Evolutionary conservation across 2,113 vertebrate genomes (phyloP).

Genomic region (Hippopotamus amphibius): DNA sequence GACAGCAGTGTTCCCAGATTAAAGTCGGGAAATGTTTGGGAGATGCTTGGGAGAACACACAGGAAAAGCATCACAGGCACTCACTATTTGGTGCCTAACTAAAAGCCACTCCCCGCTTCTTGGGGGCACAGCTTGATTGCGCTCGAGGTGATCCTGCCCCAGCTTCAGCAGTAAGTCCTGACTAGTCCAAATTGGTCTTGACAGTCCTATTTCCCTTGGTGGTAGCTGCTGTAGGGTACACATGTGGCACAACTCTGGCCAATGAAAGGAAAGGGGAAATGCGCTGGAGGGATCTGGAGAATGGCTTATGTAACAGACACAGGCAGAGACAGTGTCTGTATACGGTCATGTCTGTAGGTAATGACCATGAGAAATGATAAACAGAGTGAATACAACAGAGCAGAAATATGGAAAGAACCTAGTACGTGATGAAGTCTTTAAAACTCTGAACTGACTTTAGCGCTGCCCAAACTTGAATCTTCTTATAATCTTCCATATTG

Average conservation of each 20-base stretch:
- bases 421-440: not conserved
- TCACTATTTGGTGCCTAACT: slow-evolving; percentile 36
- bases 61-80: not conserved
- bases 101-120: not conserved
- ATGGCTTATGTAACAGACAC: not conserved
- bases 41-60: not conserved
- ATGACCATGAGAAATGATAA: not conserved
- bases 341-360: not conserved
- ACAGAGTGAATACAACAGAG: not conserved
- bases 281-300: not conserved
- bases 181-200: not conserved
- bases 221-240: not conserved
- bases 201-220: not conserved
- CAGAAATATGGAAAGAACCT: not conserved
- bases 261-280: slow-evolving; percentile 15
- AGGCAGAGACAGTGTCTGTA: not conserved
- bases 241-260: slow-evolving; percentile 11
- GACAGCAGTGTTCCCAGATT: not conserved
- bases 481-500: not conserved
- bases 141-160: not conserved
- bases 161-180: not conserved
- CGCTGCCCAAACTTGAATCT: not conserved
- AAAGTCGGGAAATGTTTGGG: not conserved
- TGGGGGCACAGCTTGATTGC: not conserved
- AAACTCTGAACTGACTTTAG: not conserved